Evolutionary conservation across 2,113 vertebrate genomes (phyloP), one percentile per base, ranked within the genome.

Genomic region (Rana temporaria): DNA sequence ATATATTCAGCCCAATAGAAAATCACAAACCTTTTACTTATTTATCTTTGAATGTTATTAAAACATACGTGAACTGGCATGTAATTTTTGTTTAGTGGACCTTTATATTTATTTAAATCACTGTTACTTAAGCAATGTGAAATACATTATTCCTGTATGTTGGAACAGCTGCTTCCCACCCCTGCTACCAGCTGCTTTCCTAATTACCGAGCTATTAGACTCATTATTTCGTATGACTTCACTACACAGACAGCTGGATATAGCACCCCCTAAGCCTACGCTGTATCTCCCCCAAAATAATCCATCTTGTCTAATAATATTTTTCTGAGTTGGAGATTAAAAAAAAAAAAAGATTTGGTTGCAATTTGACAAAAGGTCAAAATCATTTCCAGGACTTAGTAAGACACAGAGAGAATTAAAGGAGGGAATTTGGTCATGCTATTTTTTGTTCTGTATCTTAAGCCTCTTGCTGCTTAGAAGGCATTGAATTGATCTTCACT

Each of bases 121-220:
- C 81, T 89, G 83, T 87, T 88, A 88, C 7, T 60, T 86, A 75
- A 69, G 42, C 48, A 84, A 53, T 82, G 83, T 83, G 82, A 87
- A 86, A 84, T 68, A 85, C 82, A 87, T 87, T 85, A 86, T 87
- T 87, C 85, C 57, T 53, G 64, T 42, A 17, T 87, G 82, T 85
- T 62, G 32, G 57, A 88, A 88, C 91, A 93, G 91, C 90, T 92
- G 91, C 87, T 88, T 90, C 86, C 87, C 84, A 86, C 85, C 85
- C 86, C 79, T 85, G 68, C 86, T 72, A 81, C 87, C 90, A 90
- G 92, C 90, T 93, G 90, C 87, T 91, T 90, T 88, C 85, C 86
- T 92, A 91, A 92, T 92, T 92, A 88, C 82, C 78, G 78, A 85
- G 86, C 85, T 88, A 92, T 92, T 92, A 92, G n/a, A 89, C 79